Base-by-base conservation (phyloP, 2,113 vertebrate species). In the Struthidea cinerea region DNA sequence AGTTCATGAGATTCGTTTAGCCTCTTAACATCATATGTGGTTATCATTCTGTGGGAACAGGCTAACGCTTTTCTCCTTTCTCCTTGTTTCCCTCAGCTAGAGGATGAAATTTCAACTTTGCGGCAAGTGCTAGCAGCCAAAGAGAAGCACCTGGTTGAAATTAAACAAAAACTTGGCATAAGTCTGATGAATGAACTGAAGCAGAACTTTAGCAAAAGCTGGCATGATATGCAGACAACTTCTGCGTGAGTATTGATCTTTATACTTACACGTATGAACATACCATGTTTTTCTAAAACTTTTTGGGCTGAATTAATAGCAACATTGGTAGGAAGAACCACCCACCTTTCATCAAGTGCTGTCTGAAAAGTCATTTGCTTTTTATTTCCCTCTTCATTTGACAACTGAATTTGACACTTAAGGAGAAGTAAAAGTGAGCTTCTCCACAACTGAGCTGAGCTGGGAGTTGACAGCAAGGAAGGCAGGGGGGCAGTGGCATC, bases 41-140 rank as follows among this genome's bases (percentile, higher is more conserved):
- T 74, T 67, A 24, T 76, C 7, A 3, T 87, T 49, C 16, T 69
- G 27, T 87, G 24, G 27, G 47, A 57, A 22, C 23, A 64, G 17
- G 17, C 35, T 95, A 86, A 96, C 24, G 13, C 28, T 14, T 75
- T 70, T 89, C 35, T 91, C 13, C 39, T 90, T 85, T 86, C 60
- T 90, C 22, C 46, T 81, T 78, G 22, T 88, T 73, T 55, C n/a
- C 50, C 91, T 79, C 77, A 99, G 99, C 97, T 99, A 86, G 99
- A 99, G 85, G 99, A 99, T 90, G 99, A 99, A 98, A 99, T 99
- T 92, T 97, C 97, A 76, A 99, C 99, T 39, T 87, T 99, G 96
- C 98, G 97, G 78, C 99, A 99, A 98, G 99, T 99, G 70, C 96
- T 99, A 95, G 97, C 97, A 55, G 99, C 99, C 33, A 99, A 99